Conservation (phyloP, 30 jellyfish, hydroid and myxozoan species). For the Catostylus mosaicus region DNA sequence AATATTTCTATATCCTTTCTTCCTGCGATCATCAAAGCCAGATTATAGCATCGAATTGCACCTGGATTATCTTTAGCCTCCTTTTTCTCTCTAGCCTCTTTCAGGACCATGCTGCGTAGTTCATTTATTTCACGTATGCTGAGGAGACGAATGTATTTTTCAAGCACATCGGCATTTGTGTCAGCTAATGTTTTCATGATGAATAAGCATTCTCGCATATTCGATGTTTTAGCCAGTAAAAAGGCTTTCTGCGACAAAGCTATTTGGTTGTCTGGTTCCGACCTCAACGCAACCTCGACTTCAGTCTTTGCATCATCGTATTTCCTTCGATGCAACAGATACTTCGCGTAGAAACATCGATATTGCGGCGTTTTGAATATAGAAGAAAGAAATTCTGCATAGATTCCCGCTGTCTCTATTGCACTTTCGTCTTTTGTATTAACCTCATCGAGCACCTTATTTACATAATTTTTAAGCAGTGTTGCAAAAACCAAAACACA, state of each 20-base stretch:
- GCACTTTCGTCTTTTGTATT: not conserved
- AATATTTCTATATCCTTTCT: slow-evolving; percentile 47
- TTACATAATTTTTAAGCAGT: slow-evolving; percentile 34
- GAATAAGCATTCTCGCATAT: slow-evolving; percentile 30
- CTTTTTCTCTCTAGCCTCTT: slow-evolving; percentile 38
- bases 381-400: slow-evolving; percentile 36
- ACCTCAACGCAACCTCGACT: slow-evolving; percentile 30
- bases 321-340: slow-evolving; percentile 39
- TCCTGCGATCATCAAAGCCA: slow-evolving; percentile 55
- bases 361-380: slow-evolving; percentile 31
- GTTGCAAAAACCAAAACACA: slow-evolving; percentile 57
- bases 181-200: slow-evolving; percentile 20
- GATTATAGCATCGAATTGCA: slow-evolving; percentile 56
- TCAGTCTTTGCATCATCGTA: slow-evolving; percentile 44
- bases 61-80: slow-evolving; percentile 50
- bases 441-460: slow-evolving; percentile 15
- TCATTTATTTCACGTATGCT: slow-evolving; percentile 52
- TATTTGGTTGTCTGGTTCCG: slow-evolving; percentile 13
- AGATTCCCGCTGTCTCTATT: slow-evolving; percentile 20
- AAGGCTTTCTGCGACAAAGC: slow-evolving; percentile 48
- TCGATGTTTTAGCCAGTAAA: slow-evolving; percentile 29
- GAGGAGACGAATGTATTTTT: slow-evolving; percentile 21
- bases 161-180: slow-evolving; percentile 15
- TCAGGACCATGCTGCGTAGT: slow-evolving; percentile 26
- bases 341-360: slow-evolving; percentile 29